Percentiles rank a stretch among this genome's conserved stretches.
These are phyloP conservation scores for Ochotona princeps DNA, from an alignment of 2,113 vertebrate species.

Conservation along the genomic window DNA sequence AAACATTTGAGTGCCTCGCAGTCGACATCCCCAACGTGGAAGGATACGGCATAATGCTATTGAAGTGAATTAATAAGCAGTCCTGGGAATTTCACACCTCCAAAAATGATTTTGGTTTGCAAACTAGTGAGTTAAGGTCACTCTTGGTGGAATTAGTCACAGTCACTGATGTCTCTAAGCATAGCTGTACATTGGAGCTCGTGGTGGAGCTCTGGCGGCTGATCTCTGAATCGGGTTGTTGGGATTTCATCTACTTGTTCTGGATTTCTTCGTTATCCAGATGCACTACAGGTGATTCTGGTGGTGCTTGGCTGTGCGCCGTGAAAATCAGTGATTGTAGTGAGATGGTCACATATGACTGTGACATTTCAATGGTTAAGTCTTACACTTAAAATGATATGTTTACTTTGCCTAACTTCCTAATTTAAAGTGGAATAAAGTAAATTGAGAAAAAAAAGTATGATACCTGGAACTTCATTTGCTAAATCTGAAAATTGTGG, in stretches of 20 bases:
- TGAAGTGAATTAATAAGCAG: slow-evolving; percentile 53
- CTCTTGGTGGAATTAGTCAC: background rate
- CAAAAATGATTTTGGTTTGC: slow-evolving; percentile 52
- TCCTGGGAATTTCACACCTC: slow-evolving; percentile 52
- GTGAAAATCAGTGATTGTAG: background rate
- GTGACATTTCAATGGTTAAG: background rate
- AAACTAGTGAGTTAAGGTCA: slow-evolving; percentile 35
- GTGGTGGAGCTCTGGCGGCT: background rate
- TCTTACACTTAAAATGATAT: background rate
- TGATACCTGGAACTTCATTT: background rate
- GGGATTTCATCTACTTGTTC: background rate
- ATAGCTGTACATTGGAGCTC: background rate
- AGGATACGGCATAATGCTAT: slow-evolving; percentile 46
- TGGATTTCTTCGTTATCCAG: background rate
- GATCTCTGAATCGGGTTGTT: background rate
- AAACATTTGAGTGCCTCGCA: background rate
- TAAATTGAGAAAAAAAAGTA: background rate
- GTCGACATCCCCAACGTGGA: background rate
- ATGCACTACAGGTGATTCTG: background rate
- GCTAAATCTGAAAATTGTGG: background rate
- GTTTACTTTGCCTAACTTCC: background rate
- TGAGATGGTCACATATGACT: background rate
- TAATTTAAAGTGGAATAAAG: slow-evolving; percentile 14
- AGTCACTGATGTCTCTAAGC: slow-evolving; percentile 1
- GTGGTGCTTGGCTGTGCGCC: background rate